Percentiles rank a stretch among this genome's conserved stretches.
Evolutionary conservation across 2,113 vertebrate genomes (phyloP).

Genomic region (Psophia crepitans): DNA sequence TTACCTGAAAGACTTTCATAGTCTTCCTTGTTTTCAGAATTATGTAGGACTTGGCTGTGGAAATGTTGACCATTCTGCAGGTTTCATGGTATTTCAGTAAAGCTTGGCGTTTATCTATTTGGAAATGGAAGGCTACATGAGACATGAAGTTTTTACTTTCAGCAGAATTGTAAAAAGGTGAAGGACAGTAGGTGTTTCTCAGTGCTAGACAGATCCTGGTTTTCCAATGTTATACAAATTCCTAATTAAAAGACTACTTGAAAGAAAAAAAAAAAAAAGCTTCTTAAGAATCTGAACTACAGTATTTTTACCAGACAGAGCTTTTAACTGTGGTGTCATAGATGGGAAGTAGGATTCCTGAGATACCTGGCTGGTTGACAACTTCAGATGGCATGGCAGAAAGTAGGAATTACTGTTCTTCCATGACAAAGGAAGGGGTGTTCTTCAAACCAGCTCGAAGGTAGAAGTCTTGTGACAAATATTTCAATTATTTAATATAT

Average conservation of each 20-base stretch:
- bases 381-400: neutral
- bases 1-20: neutral
- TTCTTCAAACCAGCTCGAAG: neutral
- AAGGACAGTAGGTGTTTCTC: neutral
- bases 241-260: neutral
- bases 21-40: neutral
- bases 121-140: too few species aligned
- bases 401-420: neutral
- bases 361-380: neutral
- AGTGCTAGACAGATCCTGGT: neutral
- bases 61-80: neutral
- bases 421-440: neutral
- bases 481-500: neutral
- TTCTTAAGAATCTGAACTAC: neutral
- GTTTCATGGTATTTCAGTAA: neutral
- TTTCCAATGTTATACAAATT: neutral
- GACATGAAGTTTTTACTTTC: neutral
- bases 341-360: neutral
- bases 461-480: neutral
- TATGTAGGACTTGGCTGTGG: neutral
- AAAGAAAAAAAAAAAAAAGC: neutral
- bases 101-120: neutral
- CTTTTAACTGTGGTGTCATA: neutral
- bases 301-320: neutral
- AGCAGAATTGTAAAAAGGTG: neutral